Evolutionary conservation across 2,888 invertebrate species (phyloP).

Genomic region (Dorcus hopei): DNA sequence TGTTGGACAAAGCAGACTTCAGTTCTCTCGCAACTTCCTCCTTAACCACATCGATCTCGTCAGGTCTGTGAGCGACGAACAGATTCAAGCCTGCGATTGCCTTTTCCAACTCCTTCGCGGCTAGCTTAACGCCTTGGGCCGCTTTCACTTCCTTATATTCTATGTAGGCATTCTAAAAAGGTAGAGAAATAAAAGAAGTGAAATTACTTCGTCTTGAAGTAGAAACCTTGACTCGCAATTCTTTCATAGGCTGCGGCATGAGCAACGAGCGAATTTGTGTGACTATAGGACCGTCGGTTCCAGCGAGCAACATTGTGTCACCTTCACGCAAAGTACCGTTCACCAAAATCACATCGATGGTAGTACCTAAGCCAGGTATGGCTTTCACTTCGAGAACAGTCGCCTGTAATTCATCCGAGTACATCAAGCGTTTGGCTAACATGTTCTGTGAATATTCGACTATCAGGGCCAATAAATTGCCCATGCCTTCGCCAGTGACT

Average conservation of each 20-base stretch:
- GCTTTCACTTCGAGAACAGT: constrained; percentile 90
- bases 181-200: constrained; percentile 12
- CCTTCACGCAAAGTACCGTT: constrained; percentile 93
- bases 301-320: constrained; percentile 92
- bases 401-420: constrained; percentile 88
- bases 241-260: constrained; percentile 98
- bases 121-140: constrained; percentile 97
- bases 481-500: constrained; percentile 95
- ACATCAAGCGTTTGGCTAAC: constrained; percentile 84
- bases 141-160: constrained; percentile 93
- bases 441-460: constrained; percentile 88
- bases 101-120: constrained; percentile 97
- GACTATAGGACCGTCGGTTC: constrained; percentile 97
- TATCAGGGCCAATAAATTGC: constrained; percentile 91
- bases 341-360: constrained; percentile 97
- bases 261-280: constrained; percentile 95
- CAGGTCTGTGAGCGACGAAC: constrained; percentile 85
- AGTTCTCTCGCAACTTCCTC: constrained; percentile 88
- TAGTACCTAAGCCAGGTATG: constrained; percentile 94
- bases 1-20: constrained; percentile 84
- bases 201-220: constrained; percentile 1
- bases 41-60: constrained; percentile 83
- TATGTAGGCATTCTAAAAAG: constrained; percentile 77
- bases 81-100: constrained; percentile 95
- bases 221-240: constrained; percentile 87